Evolutionary conservation across 2,888 invertebrate species (phyloP), one percentile per base, ranked within the genome.

Genomic region (Drosophila maculinotata): DNA sequence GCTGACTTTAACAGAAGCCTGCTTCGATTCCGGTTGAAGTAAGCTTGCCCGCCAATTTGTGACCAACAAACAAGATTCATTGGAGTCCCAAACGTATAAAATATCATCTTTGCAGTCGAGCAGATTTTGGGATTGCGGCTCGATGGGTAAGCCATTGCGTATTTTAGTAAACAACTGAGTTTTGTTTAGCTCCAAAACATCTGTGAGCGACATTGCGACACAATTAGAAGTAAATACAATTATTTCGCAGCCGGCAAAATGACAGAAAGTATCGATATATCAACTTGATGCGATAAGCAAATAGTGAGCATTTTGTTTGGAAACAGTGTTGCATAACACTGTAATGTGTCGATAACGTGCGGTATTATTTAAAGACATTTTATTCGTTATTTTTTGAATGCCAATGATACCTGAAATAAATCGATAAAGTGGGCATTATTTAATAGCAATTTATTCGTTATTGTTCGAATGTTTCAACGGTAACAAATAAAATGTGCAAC

Each of bases 1-100:
- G 68, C 57, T 42, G 8, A 60, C 31, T n/a, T 57, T 44, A n/a
- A n/a, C n/a, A 4, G 42, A 23, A 30, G 45, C 30, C 20, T 76
- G 69, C 2, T 48, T 66, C 7, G 51, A 3, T 39, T 75, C 23
- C 1, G n/a, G 89, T 30, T 57, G 90, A 54, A 91, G 87, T 28
- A 90, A 76, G 49, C 91, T 89, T 7, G 91, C 90, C 70, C 93
- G 90, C 85, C 94, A 89, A 89, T 94, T 94, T 64, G 94, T 89
- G 23, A 93, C 92, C 69, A 94, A 87, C 62, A 95, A 89, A 69
- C 93, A 93, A 66, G 92, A 92, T 72, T 94, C 93, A 30, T 92
- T 91, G 1, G 93, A 92, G 79, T 94, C 93, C 95, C 95, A 95
- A 5, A 93, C 92, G 87, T 93, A 95, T 9, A 95, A 88, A 68